phyloP scores from a whole-genome alignment of 2,113 vertebrate genomes.

The Pluvialis apricaria region DNA sequence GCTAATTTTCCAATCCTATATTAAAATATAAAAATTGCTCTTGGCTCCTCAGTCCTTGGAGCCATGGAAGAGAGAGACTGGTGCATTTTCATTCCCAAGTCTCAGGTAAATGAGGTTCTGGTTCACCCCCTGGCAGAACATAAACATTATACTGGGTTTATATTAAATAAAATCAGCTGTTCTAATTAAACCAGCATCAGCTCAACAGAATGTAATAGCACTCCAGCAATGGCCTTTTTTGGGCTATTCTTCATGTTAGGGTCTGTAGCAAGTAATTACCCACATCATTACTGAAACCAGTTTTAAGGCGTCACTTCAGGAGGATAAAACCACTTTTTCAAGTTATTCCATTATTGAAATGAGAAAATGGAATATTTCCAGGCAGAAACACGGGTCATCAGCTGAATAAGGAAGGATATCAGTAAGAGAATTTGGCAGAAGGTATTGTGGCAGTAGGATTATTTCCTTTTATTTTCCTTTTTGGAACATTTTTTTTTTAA shows the following conservation, averaged over 20 bases:
- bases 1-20: background rate
- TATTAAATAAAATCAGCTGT: background rate
- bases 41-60: background rate
- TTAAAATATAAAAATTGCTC: background rate
- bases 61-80: background rate
- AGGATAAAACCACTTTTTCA: background rate
- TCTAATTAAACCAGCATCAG: background rate
- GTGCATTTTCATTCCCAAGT: background rate
- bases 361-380: background rate
- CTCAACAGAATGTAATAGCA: background rate
- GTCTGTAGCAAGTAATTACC: background rate
- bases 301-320: background rate
- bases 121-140: background rate
- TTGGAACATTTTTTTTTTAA: background rate
- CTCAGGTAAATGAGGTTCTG: background rate
- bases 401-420: background rate
- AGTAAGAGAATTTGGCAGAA: background rate
- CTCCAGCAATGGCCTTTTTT: background rate
- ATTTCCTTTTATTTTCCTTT: background rate
- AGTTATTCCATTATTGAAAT: background rate
- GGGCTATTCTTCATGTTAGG: background rate
- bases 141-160: background rate
- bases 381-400: background rate
- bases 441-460: background rate
- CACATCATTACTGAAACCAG: background rate